Conservation (phyloP, 2,888 invertebrate species). For the Lasioglossum vierecki region DNA sequence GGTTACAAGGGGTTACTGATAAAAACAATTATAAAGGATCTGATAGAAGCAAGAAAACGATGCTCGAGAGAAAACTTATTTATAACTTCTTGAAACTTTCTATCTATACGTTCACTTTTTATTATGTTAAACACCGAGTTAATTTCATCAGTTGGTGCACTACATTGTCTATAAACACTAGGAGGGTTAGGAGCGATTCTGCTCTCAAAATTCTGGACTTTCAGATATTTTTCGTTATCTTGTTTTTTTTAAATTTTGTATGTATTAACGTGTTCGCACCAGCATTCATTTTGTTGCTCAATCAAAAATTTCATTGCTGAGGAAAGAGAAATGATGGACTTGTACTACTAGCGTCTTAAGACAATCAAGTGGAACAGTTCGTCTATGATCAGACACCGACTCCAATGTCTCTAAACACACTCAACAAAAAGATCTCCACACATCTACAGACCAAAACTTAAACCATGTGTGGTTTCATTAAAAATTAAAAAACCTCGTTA, state of each 20-base stretch:
- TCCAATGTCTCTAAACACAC: neutral
- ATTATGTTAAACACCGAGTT: neutral
- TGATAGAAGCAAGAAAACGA: neutral
- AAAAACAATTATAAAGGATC: slow-evolving; percentile 13
- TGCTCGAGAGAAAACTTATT: slow-evolving; percentile 1
- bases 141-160: neutral
- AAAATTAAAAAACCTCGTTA: neutral
- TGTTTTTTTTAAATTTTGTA: neutral
- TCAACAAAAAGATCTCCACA: neutral
- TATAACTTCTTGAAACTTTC: neutral
- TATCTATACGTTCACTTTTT: neutral
- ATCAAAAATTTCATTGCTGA: neutral
- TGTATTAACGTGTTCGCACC: neutral
- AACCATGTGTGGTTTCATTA: too few relatives aligned
- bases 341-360: neutral
- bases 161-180: neutral
- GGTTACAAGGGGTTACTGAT: slow-evolving; percentile 1
- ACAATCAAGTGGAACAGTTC: neutral
- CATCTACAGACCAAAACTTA: neutral
- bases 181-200: neutral
- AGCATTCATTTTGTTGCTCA: neutral
- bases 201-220: neutral
- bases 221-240: neutral
- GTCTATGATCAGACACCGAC: neutral
- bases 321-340: neutral